Conservation (phyloP, 2,888 invertebrate genomes). For the Drosophila mimica region DNA sequence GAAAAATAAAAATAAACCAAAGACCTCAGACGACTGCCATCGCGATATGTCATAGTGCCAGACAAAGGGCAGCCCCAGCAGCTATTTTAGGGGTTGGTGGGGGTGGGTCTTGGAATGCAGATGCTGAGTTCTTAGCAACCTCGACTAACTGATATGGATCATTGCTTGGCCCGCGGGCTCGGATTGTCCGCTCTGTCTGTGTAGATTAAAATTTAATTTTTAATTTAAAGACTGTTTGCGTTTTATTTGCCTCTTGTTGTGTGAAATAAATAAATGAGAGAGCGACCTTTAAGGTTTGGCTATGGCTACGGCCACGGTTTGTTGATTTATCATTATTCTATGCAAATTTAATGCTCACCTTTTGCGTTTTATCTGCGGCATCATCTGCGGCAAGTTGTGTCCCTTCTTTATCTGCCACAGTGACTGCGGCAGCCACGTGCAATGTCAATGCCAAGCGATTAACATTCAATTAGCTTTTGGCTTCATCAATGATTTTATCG, state of each 20-base stretch:
- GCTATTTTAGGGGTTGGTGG: not conserved
- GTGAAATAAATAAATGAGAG: constrained; percentile 43
- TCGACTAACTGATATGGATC: constrained; percentile 59
- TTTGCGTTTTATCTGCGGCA: constrained; percentile 39
- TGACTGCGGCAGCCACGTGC: constrained; percentile 61
- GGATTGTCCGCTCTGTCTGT: constrained; percentile 18
- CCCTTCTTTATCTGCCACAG: constrained; percentile 26
- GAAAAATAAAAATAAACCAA: constrained; percentile 30
- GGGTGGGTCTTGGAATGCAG: constrained; percentile 2
- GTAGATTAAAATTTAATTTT: constrained; percentile 84
- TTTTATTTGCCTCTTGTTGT: constrained; percentile 71
- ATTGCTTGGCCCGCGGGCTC: constrained; percentile 33
- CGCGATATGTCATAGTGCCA: constrained; percentile 69
- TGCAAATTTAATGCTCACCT: constrained; percentile 67
- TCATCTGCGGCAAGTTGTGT: constrained; percentile 30
- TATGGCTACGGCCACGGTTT: constrained; percentile 15
- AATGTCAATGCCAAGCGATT: constrained; percentile 80
- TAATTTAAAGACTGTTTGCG: constrained; percentile 82
- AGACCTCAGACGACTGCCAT: constrained; percentile 48
- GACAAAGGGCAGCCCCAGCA: constrained; percentile 53
- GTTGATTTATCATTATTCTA: constrained; percentile 75
- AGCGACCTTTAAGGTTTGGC: constrained; percentile 19
- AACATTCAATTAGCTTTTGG: constrained; percentile 82
- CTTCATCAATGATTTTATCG: constrained; percentile 82
- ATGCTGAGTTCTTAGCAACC: constrained; percentile 17